These are phyloP conservation scores for Neopipo cinnamomea DNA, from an alignment of 2,113 vertebrate genomes.

Conservation along the genomic window DNA sequence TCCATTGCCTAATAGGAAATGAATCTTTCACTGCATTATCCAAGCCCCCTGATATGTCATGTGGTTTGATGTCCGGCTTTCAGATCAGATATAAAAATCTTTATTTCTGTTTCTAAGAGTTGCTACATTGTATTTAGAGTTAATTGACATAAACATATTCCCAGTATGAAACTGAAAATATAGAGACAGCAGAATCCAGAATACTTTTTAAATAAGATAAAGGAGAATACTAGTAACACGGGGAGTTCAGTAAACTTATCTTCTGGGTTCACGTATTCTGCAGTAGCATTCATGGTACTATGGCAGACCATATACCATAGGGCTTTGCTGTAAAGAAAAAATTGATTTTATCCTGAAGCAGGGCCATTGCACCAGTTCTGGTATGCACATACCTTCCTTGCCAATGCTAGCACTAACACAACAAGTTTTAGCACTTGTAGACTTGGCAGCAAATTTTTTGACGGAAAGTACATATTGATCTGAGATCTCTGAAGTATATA, in stretches of 20 bases:
- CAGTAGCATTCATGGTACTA: neutral
- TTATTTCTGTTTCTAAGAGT: neutral
- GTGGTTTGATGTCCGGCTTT: neutral
- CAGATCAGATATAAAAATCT: neutral
- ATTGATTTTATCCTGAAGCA: neutral
- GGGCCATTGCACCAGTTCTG: neutral
- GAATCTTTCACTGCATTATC: neutral
- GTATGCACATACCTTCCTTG: neutral
- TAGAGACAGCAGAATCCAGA: neutral
- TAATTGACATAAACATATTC: neutral
- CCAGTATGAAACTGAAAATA: neutral
- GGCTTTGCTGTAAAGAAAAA: neutral
- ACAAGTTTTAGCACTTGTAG: neutral
- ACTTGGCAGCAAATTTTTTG: neutral
- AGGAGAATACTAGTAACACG: neutral
- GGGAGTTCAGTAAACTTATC: neutral
- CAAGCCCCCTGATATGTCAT: fast-evolving
- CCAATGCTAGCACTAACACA: neutral
- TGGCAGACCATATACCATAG: neutral
- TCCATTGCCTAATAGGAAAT: neutral
- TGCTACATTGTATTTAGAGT: neutral
- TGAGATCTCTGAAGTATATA: neutral
- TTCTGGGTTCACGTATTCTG: neutral
- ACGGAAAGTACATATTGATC: neutral
- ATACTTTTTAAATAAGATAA: neutral